Evolutionary conservation across 2,797 vertebrate species (phyloP).

Genomic region (Pangasius sanitwongsei): DNA sequence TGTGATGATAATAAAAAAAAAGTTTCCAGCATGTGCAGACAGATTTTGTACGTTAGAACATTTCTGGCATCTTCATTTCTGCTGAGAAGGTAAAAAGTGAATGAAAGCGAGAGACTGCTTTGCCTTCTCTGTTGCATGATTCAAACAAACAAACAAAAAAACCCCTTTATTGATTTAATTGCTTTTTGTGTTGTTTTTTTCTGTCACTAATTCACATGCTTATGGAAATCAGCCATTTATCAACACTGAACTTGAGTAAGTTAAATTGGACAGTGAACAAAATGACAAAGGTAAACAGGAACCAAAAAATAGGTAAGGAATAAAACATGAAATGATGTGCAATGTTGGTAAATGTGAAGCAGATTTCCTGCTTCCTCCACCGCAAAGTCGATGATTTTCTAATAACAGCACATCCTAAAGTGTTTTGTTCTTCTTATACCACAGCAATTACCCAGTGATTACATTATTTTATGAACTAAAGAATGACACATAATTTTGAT

Average conservation of each 20-base stretch:
- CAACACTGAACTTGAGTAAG: not conserved
- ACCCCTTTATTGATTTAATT: not conserved
- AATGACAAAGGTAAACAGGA: not conserved
- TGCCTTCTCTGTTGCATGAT: not conserved
- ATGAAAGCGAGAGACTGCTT: not conserved
- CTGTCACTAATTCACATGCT: not conserved
- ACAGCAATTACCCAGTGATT: not conserved
- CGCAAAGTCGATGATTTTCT: not conserved
- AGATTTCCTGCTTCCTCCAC: not conserved
- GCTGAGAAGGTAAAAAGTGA: constrained; percentile 8
- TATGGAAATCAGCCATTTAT: not conserved
- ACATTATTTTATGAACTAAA: not conserved
- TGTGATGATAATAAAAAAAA: not conserved
- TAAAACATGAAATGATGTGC: not conserved
- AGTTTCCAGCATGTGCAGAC: not conserved
- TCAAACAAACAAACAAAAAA: not conserved
- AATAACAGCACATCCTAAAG: no score
- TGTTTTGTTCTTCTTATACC: not conserved
- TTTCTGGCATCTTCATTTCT: constrained; percentile 19
- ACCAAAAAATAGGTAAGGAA: not conserved
- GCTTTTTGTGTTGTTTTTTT: not conserved
- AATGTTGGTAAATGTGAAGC: no score
- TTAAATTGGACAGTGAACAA: not conserved
- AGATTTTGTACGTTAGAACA: constrained; percentile 7
- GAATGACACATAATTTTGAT: not conserved